Percentiles rank a stretch among this genome's conserved stretches.
These are phyloP conservation scores for Cephalopachus bancanus DNA, from an alignment of 2,797 vertebrate genomes.

Conservation along the genomic window DNA sequence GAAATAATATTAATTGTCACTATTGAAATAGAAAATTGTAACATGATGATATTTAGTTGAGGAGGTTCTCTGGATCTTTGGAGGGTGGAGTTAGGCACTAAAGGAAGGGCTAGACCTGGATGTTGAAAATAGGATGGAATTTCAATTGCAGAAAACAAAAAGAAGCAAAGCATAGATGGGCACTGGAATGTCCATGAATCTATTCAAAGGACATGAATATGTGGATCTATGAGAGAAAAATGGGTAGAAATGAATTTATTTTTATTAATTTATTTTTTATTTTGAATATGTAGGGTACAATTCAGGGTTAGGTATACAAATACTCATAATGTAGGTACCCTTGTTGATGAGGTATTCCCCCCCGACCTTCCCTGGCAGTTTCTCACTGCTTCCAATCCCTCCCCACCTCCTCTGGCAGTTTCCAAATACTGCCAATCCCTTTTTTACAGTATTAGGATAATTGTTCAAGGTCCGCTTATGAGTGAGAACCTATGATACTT, in stretches of 20 bases:
- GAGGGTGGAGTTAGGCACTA: neutral
- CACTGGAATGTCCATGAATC: neutral
- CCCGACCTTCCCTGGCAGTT: no score
- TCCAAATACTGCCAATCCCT: no score
- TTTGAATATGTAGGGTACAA: no score
- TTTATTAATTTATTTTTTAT: no score
- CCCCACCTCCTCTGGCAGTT: no score
- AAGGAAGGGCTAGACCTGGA: neutral
- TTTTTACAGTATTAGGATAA: no score
- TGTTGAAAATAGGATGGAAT: neutral
- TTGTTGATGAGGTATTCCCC: no score
- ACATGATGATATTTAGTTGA: neutral
- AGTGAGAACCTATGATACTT: no score
- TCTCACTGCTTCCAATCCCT: no score
- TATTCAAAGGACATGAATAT: neutral
- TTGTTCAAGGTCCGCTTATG: no score
- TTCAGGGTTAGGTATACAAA: no score
- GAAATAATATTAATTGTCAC: neutral
- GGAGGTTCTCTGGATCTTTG: neutral
- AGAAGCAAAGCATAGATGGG: neutral
- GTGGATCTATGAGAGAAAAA: neutral
- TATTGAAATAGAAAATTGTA: neutral
- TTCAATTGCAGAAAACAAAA: neutral
- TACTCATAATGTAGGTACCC: no score
- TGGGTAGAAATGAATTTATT: neutral